Base-by-base conservation (phyloP, 2,888 invertebrate species). In the Sphaerophoria taeniata region DNA sequence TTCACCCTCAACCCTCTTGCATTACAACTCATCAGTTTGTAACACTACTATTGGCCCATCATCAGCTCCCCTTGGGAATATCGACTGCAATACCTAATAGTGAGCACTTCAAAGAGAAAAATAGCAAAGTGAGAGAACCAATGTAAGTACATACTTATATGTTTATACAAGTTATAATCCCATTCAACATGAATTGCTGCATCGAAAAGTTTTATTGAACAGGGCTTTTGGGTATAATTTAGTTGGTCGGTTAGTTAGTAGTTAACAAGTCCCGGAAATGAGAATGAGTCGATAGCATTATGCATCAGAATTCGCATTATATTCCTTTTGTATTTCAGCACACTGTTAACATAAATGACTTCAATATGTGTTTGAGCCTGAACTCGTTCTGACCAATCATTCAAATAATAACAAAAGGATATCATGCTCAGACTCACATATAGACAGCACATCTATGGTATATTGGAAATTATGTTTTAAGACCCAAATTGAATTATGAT, bases 401-500 rank as follows among this genome's bases (percentile, higher is more conserved):
- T 31, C 47, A 12, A 39, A 39, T 43, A 24, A 24, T 45, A 65
- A 34, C 72, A 63, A 56, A 36, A 39, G 60, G 34, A 51, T 47
- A 11, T 9, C 2, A 24, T 24, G 31, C 9, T 3, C 3, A 9
- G 14, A 39, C 7, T 2, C 0, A 49, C 1, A 2, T 33, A n/a
- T 36, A 34, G 6, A 51, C 31, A 69, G 45, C 34, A 49, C 0
- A 39, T 14, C 43, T 60, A 65, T 70, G 49, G 56, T 51, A 47
- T 78, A 71, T 76, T 72, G 67, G 39, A 72, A 60, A 65, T 65
- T 53, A 72, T 81, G 71, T 65, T 76, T 43, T 61, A 34, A 71
- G 67, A 67, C 47, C 63, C 55, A 33, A 67, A 82, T 82, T 77
- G 82, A 82, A 82, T 73, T 77, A 77, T 69, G 82, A 77, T 73